Base-by-base conservation (phyloP, 2,888 invertebrate genomes). In the Pedicia rivosa region DNA sequence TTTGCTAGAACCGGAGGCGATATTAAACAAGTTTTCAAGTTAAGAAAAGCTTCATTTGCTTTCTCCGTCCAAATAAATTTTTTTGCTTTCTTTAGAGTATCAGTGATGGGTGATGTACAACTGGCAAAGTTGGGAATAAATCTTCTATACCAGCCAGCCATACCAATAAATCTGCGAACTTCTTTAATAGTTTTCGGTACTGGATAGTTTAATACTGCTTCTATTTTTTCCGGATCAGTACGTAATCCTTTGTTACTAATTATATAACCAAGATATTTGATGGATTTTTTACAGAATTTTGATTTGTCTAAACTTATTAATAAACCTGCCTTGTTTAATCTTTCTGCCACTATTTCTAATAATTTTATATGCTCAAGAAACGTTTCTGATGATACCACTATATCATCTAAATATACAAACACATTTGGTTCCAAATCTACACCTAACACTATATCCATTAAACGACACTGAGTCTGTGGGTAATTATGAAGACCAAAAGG, bases 301-400 rank as follows among this genome's bases (percentile, higher is more conserved):
- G 38, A 20, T 13, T 50, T 47, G 0, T 26, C 36, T 5, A 27
- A 17, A 2, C 48, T 46, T 3, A 51, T 20, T 5, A 40, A 49
- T 5, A 49, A 20, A 5, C 42, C 41, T 0, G 44, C 43, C 5
- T 38, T 19, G 2, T 24, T 14, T 1, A 46, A 25, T 14, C 36
- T 12, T 1, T 39, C 27, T 4, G 45, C 35, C 8, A 47, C 40
- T 9, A 20, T 31, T 5, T 19, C 14, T 7, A 42, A 10, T 12
- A 38, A 22, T n/a, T n/a, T 14, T 10, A 39, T 6, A 19, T 42
- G 42, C 8, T 42, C 30, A 13, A 38, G 20, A 16, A 42, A 43
- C 2, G 27, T 28, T 2, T 25, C n/a, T 3, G 26, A 37, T 9
- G 30, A 34, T 10, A 42, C 35, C 3, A 43, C 39, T 0, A 43